Evolutionary conservation across 2,113 vertebrate species (phyloP).

Genomic region (Odobenus rosmarus): DNA sequence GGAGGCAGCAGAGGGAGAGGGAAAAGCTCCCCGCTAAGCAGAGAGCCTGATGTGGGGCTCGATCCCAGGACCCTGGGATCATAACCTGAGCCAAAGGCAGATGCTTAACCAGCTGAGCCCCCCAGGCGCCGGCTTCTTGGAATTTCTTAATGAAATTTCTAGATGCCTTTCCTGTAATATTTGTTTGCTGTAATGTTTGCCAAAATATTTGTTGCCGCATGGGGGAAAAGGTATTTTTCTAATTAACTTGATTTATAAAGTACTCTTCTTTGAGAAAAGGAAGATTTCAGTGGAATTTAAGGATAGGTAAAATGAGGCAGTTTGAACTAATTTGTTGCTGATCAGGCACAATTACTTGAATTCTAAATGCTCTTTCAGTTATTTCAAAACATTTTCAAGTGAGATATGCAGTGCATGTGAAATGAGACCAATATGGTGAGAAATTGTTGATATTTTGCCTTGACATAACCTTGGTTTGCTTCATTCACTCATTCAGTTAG

Average conservation of each 20-base stretch:
- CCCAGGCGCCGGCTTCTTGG: not conserved
- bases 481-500: not conserved
- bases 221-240: not conserved
- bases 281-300: not conserved
- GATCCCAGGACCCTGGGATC: no score
- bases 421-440: not conserved
- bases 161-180: not conserved
- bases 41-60: no score
- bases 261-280: not conserved
- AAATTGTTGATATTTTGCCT: not conserved
- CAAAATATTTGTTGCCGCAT: not conserved
- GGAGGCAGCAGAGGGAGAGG: no score
- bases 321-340: not conserved
- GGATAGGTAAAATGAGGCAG: not conserved
- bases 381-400: not conserved
- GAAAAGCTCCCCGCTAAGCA: no score
- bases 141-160: conserved; percentile 27
- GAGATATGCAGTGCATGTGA: not conserved
- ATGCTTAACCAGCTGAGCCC: no score
- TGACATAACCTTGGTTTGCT: not conserved
- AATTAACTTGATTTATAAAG: not conserved
- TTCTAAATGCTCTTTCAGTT: not conserved
- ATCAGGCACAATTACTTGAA: not conserved
- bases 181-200: not conserved
- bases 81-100: no score